Conservation (phyloP, 2,888 invertebrate genomes). For the Lycocerus yunnanus region DNA sequence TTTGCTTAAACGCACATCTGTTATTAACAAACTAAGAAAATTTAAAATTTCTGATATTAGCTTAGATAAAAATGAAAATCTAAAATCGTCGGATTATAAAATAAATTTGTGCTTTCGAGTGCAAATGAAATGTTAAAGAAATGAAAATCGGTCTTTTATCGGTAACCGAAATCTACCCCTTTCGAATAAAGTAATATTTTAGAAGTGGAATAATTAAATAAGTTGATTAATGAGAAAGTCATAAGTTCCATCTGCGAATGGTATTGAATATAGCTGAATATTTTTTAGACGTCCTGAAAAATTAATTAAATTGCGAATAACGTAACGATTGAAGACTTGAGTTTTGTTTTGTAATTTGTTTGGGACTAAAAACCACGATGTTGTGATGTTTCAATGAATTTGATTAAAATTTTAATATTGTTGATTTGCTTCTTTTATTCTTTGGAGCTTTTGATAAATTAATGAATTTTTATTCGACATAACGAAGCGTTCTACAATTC, state of each 20-base stretch:
- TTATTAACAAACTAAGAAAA: constrained; percentile 5
- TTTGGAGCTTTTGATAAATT: constrained; percentile 43
- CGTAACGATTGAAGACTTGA: constrained; percentile 33
- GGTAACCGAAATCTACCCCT: constrained; percentile 25
- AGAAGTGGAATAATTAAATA: constrained; percentile 38
- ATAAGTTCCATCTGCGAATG: constrained; percentile 41
- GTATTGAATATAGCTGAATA: constrained; percentile 30
- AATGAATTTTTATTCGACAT: constrained; percentile 44
- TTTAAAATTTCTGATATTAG: neutral
- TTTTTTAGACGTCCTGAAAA: constrained; percentile 40
- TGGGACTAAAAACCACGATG: constrained; percentile 42
- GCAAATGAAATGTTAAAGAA: constrained; percentile 3
- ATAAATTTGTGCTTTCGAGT: constrained; percentile 1
- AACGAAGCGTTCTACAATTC: constrained; percentile 12
- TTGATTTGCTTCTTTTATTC: constrained; percentile 47
- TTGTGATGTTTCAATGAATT: constrained; percentile 48
- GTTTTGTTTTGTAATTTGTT: constrained; percentile 47
- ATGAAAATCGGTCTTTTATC: constrained; percentile 17
- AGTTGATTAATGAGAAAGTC: constrained; percentile 41
- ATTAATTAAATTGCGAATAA: constrained; percentile 46
- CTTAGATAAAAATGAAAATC: neutral
- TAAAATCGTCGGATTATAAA: constrained; percentile 19
- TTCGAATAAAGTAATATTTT: constrained; percentile 35
- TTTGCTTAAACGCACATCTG: constrained; percentile 12
- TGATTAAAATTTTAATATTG: constrained; percentile 53